Evolutionary conservation across 2,888 invertebrate genomes (phyloP), one percentile per base, ranked within the genome.

Genomic region (Diaprepes abbreviatus): DNA sequence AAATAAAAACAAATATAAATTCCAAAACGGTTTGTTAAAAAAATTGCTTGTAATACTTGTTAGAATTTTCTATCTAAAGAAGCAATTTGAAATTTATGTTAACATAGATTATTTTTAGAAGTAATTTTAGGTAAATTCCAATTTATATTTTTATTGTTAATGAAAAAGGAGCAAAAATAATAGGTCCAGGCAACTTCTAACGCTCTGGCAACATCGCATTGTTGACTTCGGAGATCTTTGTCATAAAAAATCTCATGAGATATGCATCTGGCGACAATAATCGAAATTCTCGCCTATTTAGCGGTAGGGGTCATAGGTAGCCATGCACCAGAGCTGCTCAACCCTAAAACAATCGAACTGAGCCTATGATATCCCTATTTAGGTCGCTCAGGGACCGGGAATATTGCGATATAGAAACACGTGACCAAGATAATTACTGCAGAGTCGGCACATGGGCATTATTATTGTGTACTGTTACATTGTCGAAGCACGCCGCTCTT

Each of bases 251-350:
- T 79, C 78, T 76, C 76, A 73, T 74, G 71, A 75, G 82, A 82
- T 82, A 82, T 79, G 77, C 83, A 84, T 83, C 83, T 83, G 83
- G 79, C 76, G 76, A 79, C 80, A 79, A 80, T 81, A 80, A 78
- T 78, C 74, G 52, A 76, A 79, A 77, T 81, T 80, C 72, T 74
- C 74, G 45, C 21, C 60, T 35, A 54, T 55, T 16, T 12, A 71
- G 70, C 60, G 52, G 57, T 48, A 68, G 58, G 57, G 55, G 50
- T 70, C 68, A 33, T 33, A 19, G 24, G 24, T 31, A 21, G 64
- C 63, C 63, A 43, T 35, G 64, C 50, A 43, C 57, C 16, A 19
- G 45, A 17, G 36, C 40, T 72, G 68, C 66, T 71, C 74, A 74
- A 69, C 70, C 60, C 38, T 36, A 70, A 70, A 78, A 79, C 68